Base-by-base conservation (phyloP, 2,888 invertebrate genomes). In the Sesamia inferens region DNA sequence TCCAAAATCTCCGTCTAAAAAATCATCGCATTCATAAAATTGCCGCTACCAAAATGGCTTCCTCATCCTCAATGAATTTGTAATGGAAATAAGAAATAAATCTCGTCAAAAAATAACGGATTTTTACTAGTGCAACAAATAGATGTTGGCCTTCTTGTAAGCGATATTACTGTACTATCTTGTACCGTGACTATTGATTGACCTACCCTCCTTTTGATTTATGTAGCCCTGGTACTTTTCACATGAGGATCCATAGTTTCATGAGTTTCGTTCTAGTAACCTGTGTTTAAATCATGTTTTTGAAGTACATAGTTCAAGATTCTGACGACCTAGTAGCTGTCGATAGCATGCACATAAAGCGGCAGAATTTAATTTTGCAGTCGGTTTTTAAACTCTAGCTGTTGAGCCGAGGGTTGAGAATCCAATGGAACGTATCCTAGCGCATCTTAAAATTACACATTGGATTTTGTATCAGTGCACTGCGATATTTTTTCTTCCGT, bases 111-210 rank as follows among this genome's bases (percentile, higher is more conserved):
- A 71, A 42, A 2, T 85, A 85, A 85, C 85, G 77, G 83, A 24
- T 59, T 64, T 69, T 78, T 68, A 5, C 31, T 62, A 79, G 75
- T 78, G 85, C 81, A 85, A 64, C 83, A 64, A 85, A 85, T 85
- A 68, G 71, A 78, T 76, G 70, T 64, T 68, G 72, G 51, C 78
- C 71, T 71, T 78, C n/a, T 70, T 72, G 57, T 22, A 22, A 66
- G 55, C 61, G 47, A 48, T 79, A 16, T 22, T 76, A 39, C 16
- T 75, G 80, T 64, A 76, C 66, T 24, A 51, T 59, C 44, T 48
- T 67, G 66, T 74, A 65, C 47, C 68, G 71, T 76, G 76, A 67
- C 62, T 16, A 24, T 10, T 62, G 51, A 69, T 58, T 47, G 57
- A 74, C 47, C 66, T 61, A 67, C 64, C 7, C 72, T 69, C 66